Conservation (phyloP, 2,888 invertebrate species). For the Synanthedon andrenaeformis region DNA sequence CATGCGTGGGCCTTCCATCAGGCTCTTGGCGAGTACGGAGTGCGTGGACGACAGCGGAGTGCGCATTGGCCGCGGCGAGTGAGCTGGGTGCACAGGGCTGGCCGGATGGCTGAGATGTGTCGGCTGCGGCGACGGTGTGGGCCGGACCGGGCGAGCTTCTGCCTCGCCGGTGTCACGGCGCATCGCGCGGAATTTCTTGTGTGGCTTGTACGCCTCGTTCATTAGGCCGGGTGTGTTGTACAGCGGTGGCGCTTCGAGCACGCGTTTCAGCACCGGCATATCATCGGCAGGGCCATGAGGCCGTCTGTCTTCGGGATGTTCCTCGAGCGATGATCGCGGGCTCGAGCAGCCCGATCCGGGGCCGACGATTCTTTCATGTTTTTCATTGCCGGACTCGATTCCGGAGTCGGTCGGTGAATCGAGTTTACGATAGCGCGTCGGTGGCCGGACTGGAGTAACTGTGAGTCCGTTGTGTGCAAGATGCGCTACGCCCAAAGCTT, state of each 20-base stretch:
- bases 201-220: constrained; percentile 96
- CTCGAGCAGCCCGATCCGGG: constrained; percentile 85
- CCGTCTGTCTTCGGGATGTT: constrained; percentile 74
- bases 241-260: constrained; percentile 90
- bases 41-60: constrained; percentile 84
- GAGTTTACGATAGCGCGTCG: constrained; percentile 82
- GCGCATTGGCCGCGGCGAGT: constrained; percentile 66
- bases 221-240: constrained; percentile 91
- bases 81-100: constrained; percentile 54
- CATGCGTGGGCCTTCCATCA: constrained; percentile 95
- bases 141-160: constrained; percentile 58
- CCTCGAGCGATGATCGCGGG: constrained; percentile 86
- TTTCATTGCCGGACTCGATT: constrained; percentile 93
- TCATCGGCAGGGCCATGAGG: constrained; percentile 79
- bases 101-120: constrained; percentile 61
- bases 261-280: constrained; percentile 94
- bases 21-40: constrained; percentile 88
- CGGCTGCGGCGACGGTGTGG: constrained; percentile 67
- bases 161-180: constrained; percentile 86
- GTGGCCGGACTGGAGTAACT: constrained; percentile 76
- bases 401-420: constrained; percentile 95
- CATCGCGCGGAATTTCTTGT: constrained; percentile 93
- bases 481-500: constrained; percentile 77
- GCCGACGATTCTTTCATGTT: constrained; percentile 79
- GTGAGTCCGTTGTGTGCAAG: constrained; percentile 80